phyloP scores from a whole-genome alignment of 2,113 vertebrate species.

The Calonectris borealis region DNA sequence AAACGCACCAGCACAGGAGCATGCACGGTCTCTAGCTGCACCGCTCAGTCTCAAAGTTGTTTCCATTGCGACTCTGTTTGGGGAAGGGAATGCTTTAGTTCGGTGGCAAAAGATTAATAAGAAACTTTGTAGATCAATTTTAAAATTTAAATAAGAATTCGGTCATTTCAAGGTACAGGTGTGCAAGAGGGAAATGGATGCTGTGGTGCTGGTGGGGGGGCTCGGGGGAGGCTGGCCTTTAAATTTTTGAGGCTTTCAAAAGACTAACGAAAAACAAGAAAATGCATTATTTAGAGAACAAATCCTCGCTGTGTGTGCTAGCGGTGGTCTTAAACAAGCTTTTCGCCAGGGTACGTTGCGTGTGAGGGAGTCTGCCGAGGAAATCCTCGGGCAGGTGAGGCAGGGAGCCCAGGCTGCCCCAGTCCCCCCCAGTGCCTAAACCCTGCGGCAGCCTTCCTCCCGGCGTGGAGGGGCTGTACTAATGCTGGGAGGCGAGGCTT shows the following conservation, averaged over 20 bases:
- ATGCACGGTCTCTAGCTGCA: neutral
- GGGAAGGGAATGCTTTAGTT: neutral
- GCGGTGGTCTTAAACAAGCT: neutral
- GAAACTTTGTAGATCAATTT: neutral
- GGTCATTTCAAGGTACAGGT: neutral
- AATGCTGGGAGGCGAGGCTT: neutral
- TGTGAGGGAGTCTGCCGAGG: neutral
- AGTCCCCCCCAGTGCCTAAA: neutral
- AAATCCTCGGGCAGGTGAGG: accelerated
- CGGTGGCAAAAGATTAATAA: neutral
- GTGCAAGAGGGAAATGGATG: neutral
- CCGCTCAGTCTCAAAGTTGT: neutral
- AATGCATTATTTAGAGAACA: neutral
- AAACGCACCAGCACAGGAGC: slow-evolving; percentile 50
- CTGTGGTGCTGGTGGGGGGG: accelerated
- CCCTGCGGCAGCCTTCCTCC: accelerated
- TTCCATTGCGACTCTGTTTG: neutral
- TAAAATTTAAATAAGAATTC: neutral
- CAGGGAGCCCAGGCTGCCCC: neutral
- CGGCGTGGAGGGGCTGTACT: accelerated
- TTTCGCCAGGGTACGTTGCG: accelerated
- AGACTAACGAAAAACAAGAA: neutral
- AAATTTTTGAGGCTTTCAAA: neutral
- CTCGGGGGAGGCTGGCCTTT: accelerated
- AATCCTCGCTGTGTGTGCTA: neutral